Conservation (phyloP, 2,113 vertebrate species). For the Vulpes ferrilata region DNA sequence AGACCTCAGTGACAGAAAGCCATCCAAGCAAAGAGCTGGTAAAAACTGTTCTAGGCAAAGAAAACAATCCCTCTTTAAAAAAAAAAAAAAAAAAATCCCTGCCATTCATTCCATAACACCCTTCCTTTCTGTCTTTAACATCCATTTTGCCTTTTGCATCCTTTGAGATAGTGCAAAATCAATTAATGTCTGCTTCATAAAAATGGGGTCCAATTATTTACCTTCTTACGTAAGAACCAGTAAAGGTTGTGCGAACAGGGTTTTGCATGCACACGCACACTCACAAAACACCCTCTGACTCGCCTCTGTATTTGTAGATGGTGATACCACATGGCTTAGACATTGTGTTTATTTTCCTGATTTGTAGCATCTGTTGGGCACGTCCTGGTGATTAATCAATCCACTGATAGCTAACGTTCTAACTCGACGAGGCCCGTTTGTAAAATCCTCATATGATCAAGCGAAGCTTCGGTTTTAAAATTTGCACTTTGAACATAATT, state of each 20-base stretch:
- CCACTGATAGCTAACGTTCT: background rate
- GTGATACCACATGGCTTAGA: background rate
- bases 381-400: background rate
- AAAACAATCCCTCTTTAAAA: background rate
- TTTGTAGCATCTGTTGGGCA: background rate
- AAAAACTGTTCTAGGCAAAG: background rate
- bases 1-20: conserved; percentile 16
- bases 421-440: background rate
- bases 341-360: background rate
- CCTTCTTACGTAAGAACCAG: conserved; percentile 22
- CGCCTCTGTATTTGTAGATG: background rate
- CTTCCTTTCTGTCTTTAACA: background rate
- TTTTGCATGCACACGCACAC: background rate
- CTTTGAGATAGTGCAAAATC: background rate
- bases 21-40: background rate
- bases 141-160: background rate
- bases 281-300: background rate
- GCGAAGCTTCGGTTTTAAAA: conserved; percentile 1
- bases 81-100: background rate
- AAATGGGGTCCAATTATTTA: conserved; percentile 23
- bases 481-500: background rate
- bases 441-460: conserved; percentile 28
- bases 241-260: background rate
- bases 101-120: background rate
- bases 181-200: conserved; percentile 7